Base-by-base conservation (phyloP, 2,888 invertebrate species). In the Mantis religiosa region DNA sequence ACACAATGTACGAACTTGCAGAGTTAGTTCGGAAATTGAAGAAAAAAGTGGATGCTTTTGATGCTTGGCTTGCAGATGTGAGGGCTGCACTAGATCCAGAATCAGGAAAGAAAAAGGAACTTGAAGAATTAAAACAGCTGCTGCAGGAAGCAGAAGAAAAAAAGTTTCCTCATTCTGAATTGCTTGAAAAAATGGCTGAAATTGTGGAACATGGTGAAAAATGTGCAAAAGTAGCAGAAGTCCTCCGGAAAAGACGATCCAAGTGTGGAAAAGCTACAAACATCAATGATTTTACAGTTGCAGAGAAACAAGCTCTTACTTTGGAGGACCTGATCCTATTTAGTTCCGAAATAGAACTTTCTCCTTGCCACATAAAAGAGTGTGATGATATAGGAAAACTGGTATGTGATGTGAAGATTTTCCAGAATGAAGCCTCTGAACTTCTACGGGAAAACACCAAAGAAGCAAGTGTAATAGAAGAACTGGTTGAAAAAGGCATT, bases 1-100 rank as follows among this genome's bases (percentile, higher is more conserved):
- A 99, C 93, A 98, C 98, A 0, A 94, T 99, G 88, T 98, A 99
- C 93, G 99, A 99, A 93, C 94, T 99, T 91, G 97, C 98, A 0
- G 95, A 97, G 54, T 97, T 99, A 97, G 93, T 99, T 91, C 96
- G 97, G 91, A 96, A 97, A 91, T 93, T 99, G 8, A 97, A 98
- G 93, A 94, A 95, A 34, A 96, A 98, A 91, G 98, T 98, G 0
- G 98, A 98, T 92, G 96, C 97, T 88, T 99, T 98, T 94, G 98
- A 98, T 92, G 96, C 96, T 90, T 99, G 99, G 99, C 96, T 97
- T 0, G 96, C 96, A 89, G 96, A 96, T 88, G 98, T 98, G 12
- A 97, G 97, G 92, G 96, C 96, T 92, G 98, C 97, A 0, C 94
- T 98, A 88, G 97, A 98, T 28, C 81, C 88, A 14, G 82, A 82